Evolutionary conservation across 53 echinoderm and acorn worm genomes (phyloP).

Genomic region (Hippasteria phrygiana): DNA sequence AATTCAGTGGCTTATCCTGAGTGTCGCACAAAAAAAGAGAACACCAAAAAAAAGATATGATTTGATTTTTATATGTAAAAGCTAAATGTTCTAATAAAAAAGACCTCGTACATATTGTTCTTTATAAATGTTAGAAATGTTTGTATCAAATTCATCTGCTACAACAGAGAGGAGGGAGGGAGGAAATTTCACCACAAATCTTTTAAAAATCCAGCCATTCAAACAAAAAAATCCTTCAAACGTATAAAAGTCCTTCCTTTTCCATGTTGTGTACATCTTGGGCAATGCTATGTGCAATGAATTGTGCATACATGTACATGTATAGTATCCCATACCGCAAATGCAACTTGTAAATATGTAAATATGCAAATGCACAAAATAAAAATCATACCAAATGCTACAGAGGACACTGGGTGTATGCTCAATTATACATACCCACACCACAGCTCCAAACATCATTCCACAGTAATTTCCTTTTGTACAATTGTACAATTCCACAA

Average conservation of each 20-base stretch:
- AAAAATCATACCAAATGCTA: too few relatives aligned
- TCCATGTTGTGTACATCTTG: not conserved
- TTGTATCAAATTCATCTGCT: constrained; percentile 21
- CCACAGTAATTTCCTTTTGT: too few relatives aligned
- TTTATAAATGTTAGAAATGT: constrained; percentile 11
- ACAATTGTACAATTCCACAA: too few relatives aligned
- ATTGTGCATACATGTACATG: not conserved
- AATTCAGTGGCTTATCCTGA: constrained; percentile 56
- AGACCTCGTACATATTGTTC: constrained; percentile 5
- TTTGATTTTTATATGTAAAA: not conserved
- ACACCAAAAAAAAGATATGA: not conserved
- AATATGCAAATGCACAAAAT: too few relatives aligned
- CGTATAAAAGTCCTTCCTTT: not conserved
- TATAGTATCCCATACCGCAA: too few relatives aligned
- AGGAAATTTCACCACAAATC: not conserved
- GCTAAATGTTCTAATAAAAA: not conserved
- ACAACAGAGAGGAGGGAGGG: not conserved
- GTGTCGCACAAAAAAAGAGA: constrained; percentile 27
- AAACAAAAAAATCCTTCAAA: not conserved
- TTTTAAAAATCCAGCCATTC: not conserved
- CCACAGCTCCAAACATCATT: too few relatives aligned
- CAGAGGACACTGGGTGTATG: too few relatives aligned
- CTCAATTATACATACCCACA: too few relatives aligned
- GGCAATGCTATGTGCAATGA: not conserved
- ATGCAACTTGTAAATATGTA: too few relatives aligned